phyloP scores from a whole-genome alignment of 2,888 invertebrate species.

The Neuroscelio doddi region DNA sequence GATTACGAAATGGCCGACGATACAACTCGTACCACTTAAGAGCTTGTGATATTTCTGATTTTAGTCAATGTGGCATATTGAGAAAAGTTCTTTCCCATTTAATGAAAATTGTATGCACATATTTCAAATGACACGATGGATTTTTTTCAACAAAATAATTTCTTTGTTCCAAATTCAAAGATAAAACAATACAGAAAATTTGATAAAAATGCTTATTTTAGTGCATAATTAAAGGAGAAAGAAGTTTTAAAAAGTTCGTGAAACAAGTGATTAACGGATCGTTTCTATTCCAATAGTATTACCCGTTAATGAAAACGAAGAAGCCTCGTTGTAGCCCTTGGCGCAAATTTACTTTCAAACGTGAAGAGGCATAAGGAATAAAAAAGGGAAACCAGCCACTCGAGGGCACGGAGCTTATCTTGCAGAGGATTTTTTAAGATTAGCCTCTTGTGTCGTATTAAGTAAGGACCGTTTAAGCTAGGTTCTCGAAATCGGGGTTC shows the following conservation, averaged over 20 bases:
- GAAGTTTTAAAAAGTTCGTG: too few relatives aligned
- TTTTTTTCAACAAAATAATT: too few relatives aligned
- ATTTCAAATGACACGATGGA: too few relatives aligned
- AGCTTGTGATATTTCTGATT: slow-evolving; percentile 29
- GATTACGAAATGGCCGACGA: slow-evolving; percentile 40
- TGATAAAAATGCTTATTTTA: too few relatives aligned
- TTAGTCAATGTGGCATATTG: slow-evolving; percentile 34
- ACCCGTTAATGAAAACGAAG: slow-evolving; percentile 70
- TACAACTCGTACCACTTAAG: slow-evolving; percentile 20
- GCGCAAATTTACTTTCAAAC: slow-evolving; percentile 43
- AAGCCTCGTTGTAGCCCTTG: slow-evolving; percentile 47
- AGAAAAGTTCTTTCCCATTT: slow-evolving; percentile 37
- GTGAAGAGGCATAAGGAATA: slow-evolving; percentile 33
- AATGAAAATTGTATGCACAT: too few relatives aligned
- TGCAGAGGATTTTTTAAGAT: slow-evolving; percentile 65
- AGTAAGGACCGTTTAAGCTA: slow-evolving; percentile 65
- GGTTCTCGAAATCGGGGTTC: slow-evolving; percentile 44
- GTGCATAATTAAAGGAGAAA: too few relatives aligned
- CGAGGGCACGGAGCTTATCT: slow-evolving; percentile 63
- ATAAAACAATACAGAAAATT: too few relatives aligned
- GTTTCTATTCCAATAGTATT: slow-evolving; percentile 66
- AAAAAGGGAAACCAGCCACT: slow-evolving; percentile 22
- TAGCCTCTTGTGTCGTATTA: slow-evolving; percentile 71
- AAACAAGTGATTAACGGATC: slow-evolving; percentile 64
- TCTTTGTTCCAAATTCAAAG: too few relatives aligned